These are phyloP conservation scores for Prenolepis imparis DNA, from an alignment of 2,888 invertebrate species.

Conservation along the genomic window DNA sequence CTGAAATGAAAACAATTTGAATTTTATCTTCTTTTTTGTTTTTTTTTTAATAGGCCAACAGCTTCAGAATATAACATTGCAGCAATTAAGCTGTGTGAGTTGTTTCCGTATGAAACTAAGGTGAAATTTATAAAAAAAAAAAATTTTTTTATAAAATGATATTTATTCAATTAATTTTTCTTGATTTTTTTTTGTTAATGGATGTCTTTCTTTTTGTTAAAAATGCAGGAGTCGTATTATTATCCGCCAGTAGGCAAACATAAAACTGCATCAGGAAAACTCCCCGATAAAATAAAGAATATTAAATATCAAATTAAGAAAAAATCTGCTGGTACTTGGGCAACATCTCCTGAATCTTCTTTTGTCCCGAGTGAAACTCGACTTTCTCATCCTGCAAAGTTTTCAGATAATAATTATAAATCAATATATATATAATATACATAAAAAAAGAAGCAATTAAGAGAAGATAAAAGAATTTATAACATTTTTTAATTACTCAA, in stretches of 20 bases:
- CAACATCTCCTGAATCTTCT: not conserved
- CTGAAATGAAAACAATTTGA: not conserved
- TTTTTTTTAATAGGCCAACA: not conserved
- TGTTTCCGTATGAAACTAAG: constrained; percentile 7
- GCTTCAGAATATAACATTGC: constrained; percentile 5
- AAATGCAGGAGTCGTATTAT: constrained; percentile 7
- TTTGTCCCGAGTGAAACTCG: not conserved
- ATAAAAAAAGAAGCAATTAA: too few species aligned
- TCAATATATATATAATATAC: too few species aligned
- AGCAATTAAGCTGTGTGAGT: constrained; percentile 8
- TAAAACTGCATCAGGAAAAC: constrained; percentile 9
- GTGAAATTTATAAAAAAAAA: not conserved
- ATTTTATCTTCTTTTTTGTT: not conserved
- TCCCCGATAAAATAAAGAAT: constrained; percentile 13
- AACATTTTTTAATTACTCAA: too few species aligned
- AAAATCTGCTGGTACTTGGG: not conserved
- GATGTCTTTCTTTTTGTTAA: not conserved
- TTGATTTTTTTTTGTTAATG: not conserved
- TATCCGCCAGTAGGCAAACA: not conserved
- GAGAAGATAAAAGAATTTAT: too few species aligned
- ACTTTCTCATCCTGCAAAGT: constrained; percentile 1
- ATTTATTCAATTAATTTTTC: not conserved
- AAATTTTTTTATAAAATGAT: not conserved
- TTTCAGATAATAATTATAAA: constrained; percentile 4
- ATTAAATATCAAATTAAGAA: not conserved